A percentile compares a stretch with the other conserved stretches of the same genome.
Conservation (phyloP, 1,140 invertebrate species). For the Drosophila punjabiensis region DNA sequence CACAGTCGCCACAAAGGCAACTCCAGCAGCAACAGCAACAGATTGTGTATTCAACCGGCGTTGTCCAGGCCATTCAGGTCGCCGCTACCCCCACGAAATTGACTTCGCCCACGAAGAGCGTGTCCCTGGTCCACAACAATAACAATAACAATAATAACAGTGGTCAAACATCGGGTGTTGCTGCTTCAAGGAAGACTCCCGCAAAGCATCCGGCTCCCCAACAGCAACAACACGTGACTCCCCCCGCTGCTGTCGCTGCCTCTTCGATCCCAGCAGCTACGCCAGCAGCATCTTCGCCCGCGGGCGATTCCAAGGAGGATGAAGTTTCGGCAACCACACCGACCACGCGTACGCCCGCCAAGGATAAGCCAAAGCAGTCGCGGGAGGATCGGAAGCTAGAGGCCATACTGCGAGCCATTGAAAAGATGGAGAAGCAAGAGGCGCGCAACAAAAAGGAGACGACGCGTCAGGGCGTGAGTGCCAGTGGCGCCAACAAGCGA, state of each 20-base stretch:
- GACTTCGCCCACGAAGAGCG: constrained; percentile 20
- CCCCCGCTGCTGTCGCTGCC: constrained; percentile 12
- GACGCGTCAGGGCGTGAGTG: constrained; percentile 37
- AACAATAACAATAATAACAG: constrained; percentile 29
- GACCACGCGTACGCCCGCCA: constrained; percentile 44
- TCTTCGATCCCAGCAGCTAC: background rate
- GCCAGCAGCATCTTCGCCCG: constrained; percentile 21
- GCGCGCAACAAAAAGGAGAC: constrained; percentile 88
- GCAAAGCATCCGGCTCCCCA: constrained; percentile 32
- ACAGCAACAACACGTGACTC: constrained; percentile 18
- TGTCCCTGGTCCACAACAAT: constrained; percentile 20
- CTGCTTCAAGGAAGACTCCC: constrained; percentile 39
- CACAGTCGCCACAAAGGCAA: constrained; percentile 20
- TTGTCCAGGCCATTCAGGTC: constrained; percentile 7
- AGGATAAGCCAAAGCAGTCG: constrained; percentile 87
- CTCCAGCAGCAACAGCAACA: constrained; percentile 22
- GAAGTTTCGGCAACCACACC: constrained; percentile 27
- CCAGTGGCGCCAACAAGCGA: constrained; percentile 59
- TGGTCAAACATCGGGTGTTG: constrained; percentile 11
- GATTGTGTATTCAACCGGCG: constrained; percentile 20
- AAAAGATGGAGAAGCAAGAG: constrained; percentile 92
- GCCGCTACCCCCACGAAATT: constrained; percentile 22
- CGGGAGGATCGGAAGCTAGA: constrained; percentile 98
- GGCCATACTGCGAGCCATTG: constrained; percentile 97
- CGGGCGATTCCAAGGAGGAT: constrained; percentile 30